phyloP scores from a whole-genome alignment of 64 coral and sea anemone genomes.

The Montipora cactus region DNA sequence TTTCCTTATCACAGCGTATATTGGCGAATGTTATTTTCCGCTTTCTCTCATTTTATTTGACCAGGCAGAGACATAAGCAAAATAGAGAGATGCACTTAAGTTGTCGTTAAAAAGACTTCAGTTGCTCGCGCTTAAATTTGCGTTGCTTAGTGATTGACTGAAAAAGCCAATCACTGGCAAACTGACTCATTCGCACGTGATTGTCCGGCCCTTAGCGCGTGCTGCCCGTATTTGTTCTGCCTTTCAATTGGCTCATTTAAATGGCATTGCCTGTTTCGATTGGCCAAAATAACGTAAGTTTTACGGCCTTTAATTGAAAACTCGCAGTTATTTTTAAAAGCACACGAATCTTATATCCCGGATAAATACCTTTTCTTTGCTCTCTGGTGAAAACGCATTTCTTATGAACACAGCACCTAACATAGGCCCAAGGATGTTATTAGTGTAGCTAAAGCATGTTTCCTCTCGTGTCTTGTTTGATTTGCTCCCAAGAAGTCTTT shows the following conservation, averaged over 20 bases:
- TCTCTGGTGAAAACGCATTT: conserved; percentile 90
- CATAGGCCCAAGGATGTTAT: conserved; percentile 89
- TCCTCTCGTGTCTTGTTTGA: conserved; percentile 78
- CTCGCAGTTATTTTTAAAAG: too few species aligned
- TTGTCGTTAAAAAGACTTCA: neutral
- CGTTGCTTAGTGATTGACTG: neutral
- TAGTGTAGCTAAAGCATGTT: conserved; percentile 91
- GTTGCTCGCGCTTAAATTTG: too few species aligned
- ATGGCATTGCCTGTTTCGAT: too few species aligned
- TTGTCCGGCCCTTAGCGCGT: too few species aligned
- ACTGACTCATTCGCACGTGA: too few species aligned
- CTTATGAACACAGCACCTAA: conserved; percentile 85
- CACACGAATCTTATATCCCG: too few species aligned
- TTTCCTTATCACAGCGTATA: too few species aligned
- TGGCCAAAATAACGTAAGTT: too few species aligned
- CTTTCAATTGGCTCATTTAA: too few species aligned
- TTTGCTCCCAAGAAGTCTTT: conserved; percentile 69
- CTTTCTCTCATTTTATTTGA: neutral
- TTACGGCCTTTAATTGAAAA: too few species aligned
- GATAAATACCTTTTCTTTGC: conserved; percentile 92
- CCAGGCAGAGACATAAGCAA: neutral
- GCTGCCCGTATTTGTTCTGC: too few species aligned
- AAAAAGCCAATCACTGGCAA: neutral
- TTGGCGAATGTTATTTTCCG: too few species aligned
- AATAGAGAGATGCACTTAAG: neutral